Evolutionary conservation across 2,113 vertebrate genomes (phyloP), one percentile per base, ranked within the genome.

Genomic region (Nyctibius bracteatus): DNA sequence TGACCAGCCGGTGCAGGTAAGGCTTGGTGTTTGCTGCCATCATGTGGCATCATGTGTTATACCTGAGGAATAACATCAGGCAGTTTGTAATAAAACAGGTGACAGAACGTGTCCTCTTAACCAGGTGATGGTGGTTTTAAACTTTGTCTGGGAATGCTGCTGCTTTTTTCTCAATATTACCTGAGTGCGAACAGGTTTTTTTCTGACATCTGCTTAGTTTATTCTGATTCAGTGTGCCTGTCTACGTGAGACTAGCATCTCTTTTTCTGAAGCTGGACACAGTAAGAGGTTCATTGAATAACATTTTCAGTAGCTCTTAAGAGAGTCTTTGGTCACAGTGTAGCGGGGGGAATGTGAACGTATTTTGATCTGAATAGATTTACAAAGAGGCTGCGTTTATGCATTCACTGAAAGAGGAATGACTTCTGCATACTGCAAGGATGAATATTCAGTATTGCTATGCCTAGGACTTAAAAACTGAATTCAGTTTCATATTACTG

Each of bases 1-100:
- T 8, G 99, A 98, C 27, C 92, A 97, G 51, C 79, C 98, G 7
- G 8, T 97, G 54, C 99, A 99, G 99, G 99, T 99, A 94, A 92
- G 97, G 49, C 15, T 57, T 71, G 85, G 90, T 61, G 58, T 97
- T 58, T 98, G 97, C 97, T 97, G 97, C 98, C 98, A 98, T 94
- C 97, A 2, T 87, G 98, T 97, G 98, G 97, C 54, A 7, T 46
- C 41, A 0, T 12, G n/a, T 19, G 61, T 58, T 78, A 21, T 1
- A 16, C 14, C 52, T 19, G 3, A 67, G 77, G 54, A 86, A 5
- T 28, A 88, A 18, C 70, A 73, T 21, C 18, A 27, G 41, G 12
- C n/a, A 8, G 10, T 0, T 52, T 23, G 27, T 5, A 44, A 15
- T 89, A 15, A 22, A 82, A 15, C 1, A 6, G n/a, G n/a, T 23